These are phyloP conservation scores for Ranitomeya imitator DNA, from an alignment of 2,113 vertebrate genomes.

Conservation along the genomic window DNA sequence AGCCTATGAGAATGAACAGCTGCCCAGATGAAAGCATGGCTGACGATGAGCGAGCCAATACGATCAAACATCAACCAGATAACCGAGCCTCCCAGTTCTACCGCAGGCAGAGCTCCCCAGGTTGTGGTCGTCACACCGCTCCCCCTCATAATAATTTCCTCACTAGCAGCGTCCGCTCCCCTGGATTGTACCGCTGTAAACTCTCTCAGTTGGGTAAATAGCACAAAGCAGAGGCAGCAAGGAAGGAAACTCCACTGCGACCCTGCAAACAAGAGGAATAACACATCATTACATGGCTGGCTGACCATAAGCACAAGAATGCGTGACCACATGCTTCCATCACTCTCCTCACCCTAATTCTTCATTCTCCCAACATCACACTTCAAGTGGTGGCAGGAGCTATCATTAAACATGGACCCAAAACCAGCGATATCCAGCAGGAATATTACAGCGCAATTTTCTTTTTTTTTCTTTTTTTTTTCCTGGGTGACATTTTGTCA, in stretches of 20 bases:
- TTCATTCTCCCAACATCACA: neutral
- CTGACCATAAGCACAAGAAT: neutral
- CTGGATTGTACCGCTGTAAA: constrained; percentile 73
- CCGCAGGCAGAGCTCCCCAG: constrained; percentile 87
- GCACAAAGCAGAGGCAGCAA: constrained; percentile 30
- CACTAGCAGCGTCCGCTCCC: constrained; percentile 83
- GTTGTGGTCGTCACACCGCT: constrained; percentile 76
- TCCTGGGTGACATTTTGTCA: neutral
- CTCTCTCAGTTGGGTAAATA: constrained; percentile 70
- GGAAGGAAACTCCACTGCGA: constrained; percentile 14
- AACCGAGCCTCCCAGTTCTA: constrained; percentile 72
- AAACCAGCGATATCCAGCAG: no score
- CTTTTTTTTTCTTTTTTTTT: neutral
- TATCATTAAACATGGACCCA: neutral
- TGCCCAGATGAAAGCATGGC: constrained; percentile 81
- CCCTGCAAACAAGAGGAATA: neutral
- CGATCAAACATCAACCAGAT: constrained; percentile 85
- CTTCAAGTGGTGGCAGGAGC: neutral
- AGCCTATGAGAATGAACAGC: constrained; percentile 82
- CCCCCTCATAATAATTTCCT: constrained; percentile 72
- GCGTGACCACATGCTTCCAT: neutral
- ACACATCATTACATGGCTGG: neutral
- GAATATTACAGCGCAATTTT: neutral
- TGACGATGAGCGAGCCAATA: constrained; percentile 83
- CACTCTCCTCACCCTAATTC: neutral